Base-by-base conservation (phyloP, 1,140 invertebrate genomes). In the Wasmannia auropunctata region DNA sequence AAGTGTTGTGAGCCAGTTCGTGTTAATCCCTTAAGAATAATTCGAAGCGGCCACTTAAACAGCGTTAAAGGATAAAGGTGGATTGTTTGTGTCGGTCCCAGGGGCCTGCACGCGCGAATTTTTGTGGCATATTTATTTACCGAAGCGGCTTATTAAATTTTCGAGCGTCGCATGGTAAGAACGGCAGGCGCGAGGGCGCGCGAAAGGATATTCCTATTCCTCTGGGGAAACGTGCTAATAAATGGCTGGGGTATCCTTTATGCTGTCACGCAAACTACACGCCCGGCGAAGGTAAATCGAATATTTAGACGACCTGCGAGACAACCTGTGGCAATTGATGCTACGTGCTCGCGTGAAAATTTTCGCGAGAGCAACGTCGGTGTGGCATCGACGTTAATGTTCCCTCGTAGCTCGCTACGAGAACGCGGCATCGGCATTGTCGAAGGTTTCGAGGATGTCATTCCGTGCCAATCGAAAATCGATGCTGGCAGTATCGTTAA, bases 401-500 rank as follows among this genome's bases (percentile, higher is more conserved):
- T 60, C 51, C 10, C 28, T 40, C 14, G n/a, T 3, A 65, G n/a
- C n/a, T 79, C 37, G 67, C n/a, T 58, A 34, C 28, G 28, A 79
- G 40, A 63, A 79, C 16, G 11, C 28, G 60, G 58, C 56, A 77
- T 46, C 65, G 63, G 11, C 67, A 56, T 74, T 60, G 51, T 72
- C 67, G 51, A 74, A 46, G 79, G 49, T 81, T 83, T 83, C 37
- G 79, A 72, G 51, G 51, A 83, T 83, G 67, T 74, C 79, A 40
- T 81, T 81, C 65, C 31, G n/a, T 65, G 65, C 51, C 79, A 83
- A 83, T 83, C 79, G 79, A 83, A 74, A 83, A 83, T 83, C 79
- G 79, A 83, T 83, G 34, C 37, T 28, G n/a, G 67, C 14, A 40
- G 67, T 83, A 83, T 72, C 79, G 40, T 83, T 83, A 83, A 74